phyloP scores from a whole-genome alignment of 2,113 vertebrate genomes.

The Ictalurus punctatus region DNA sequence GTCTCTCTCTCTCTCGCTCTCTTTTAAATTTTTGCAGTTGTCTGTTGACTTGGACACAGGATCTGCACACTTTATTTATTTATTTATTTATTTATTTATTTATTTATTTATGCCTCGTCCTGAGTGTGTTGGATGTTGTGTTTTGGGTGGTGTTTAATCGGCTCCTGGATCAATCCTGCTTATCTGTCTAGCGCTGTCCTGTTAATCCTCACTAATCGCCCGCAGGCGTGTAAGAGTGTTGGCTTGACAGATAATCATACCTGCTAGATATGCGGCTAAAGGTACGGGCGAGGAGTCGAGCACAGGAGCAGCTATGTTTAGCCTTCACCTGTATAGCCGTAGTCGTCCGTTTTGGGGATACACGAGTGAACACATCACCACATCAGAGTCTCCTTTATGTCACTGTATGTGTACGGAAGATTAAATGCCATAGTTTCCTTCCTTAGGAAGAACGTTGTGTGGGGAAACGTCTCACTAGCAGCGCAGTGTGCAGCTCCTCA shows the following conservation, averaged over 20 bases:
- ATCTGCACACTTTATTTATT: neutral
- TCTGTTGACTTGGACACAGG: neutral
- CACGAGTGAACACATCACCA: no score
- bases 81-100: neutral
- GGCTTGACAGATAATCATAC: slow-evolving; percentile 17
- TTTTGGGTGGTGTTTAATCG: slow-evolving; percentile 16
- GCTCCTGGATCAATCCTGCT: slow-evolving; percentile 31
- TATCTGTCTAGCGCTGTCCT: neutral
- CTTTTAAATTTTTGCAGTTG: neutral
- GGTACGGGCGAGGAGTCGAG: neutral
- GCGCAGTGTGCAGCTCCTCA: no score
- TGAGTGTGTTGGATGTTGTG: neutral
- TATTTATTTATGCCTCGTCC: no score
- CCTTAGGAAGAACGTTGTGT: no score
- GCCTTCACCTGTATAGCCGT: neutral
- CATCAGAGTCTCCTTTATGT: no score
- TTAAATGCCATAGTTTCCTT: no score
- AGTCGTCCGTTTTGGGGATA: neutral
- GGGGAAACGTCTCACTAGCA: no score
- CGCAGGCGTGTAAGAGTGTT: neutral
- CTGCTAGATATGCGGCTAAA: slow-evolving; percentile 16
- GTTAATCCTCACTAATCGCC: slow-evolving; percentile 36
- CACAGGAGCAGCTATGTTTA: neutral
- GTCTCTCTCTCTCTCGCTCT: neutral
- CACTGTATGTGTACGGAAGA: no score